Percentiles rank a stretch among this genome's conserved stretches.
These are phyloP conservation scores for Sesia apiformis DNA, from an alignment of 2,888 invertebrate species.

Conservation along the genomic window DNA sequence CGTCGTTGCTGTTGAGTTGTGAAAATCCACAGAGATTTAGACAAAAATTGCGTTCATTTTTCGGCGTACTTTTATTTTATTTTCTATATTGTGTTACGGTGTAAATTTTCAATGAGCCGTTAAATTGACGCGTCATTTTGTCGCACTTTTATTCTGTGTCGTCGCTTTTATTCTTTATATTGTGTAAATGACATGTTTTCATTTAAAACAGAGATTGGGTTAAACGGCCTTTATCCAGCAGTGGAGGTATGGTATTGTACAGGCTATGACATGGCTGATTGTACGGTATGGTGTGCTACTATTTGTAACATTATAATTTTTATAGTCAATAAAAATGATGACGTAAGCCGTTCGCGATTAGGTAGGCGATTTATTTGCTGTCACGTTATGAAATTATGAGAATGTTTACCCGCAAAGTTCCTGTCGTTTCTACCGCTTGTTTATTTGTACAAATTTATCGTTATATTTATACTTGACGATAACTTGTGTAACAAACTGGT, in stretches of 20 bases:
- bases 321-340: neutral
- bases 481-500: too few species aligned
- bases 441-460: neutral
- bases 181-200: too few species aligned
- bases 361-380: neutral
- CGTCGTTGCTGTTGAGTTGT: slow-evolving; percentile 13
- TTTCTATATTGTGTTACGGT: neutral
- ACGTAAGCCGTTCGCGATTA: neutral
- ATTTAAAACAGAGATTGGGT: too few species aligned
- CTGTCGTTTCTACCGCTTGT: slow-evolving; percentile 14
- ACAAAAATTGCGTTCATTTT: slow-evolving; percentile 27
- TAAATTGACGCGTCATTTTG: neutral
- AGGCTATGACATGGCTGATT: too few species aligned
- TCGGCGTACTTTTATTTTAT: slow-evolving; percentile 8
- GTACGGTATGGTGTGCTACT: too few species aligned
- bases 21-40: slow-evolving; percentile 28
- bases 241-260: too few species aligned
- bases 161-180: too few species aligned
- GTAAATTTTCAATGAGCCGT: too few species aligned
- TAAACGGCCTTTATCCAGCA: too few species aligned
- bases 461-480: too few species aligned
- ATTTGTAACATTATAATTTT: too few species aligned
- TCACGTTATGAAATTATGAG: slow-evolving; percentile 14
- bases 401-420: slow-evolving; percentile 37
- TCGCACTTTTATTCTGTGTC: too few species aligned